A percentile compares a stretch with the other conserved stretches of the same genome.
Evolutionary conservation across 2,888 invertebrate genomes (phyloP).

Genomic region (Drosophila putrida): DNA sequence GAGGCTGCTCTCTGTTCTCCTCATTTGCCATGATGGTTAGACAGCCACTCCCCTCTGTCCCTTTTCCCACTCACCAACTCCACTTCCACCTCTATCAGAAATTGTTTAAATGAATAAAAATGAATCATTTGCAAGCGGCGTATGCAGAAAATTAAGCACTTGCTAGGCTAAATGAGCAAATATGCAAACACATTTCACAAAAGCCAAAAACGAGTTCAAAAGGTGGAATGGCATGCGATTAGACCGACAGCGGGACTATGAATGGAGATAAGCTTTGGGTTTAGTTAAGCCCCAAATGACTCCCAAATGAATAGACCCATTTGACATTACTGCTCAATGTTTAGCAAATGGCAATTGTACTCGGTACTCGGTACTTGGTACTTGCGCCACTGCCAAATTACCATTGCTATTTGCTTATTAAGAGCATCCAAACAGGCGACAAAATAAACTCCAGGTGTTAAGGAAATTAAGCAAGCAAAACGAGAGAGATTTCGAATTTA

Average conservation of each 20-base stretch:
- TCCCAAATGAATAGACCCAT: conserved; percentile 32
- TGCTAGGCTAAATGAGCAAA: conserved; percentile 48
- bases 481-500: neutral
- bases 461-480: neutral
- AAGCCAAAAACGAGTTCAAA: conserved; percentile 29
- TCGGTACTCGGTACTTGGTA: neutral
- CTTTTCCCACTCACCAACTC: neutral
- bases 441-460: neutral
- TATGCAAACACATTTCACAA: conserved; percentile 28
- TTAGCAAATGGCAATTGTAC: conserved; percentile 18
- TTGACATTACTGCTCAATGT: conserved; percentile 1
- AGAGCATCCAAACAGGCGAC: conserved; percentile 4
- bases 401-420: conserved; percentile 4
- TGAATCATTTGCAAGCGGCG: conserved; percentile 60
- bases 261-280: conserved; percentile 22
- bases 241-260: neutral
- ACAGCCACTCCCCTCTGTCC: neutral
- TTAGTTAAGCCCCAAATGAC: conserved; percentile 37
- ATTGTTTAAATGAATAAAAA: conserved; percentile 77
- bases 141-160: conserved; percentile 63
- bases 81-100: conserved; percentile 15
- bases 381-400: conserved; percentile 18
- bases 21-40: conserved; percentile 13
- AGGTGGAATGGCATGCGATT: conserved; percentile 31
- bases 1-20: conserved; percentile 22